Percentiles rank a stretch among this genome's conserved stretches.
Conservation (phyloP, 2,888 invertebrate species). For the Gordius sp. region DNA sequence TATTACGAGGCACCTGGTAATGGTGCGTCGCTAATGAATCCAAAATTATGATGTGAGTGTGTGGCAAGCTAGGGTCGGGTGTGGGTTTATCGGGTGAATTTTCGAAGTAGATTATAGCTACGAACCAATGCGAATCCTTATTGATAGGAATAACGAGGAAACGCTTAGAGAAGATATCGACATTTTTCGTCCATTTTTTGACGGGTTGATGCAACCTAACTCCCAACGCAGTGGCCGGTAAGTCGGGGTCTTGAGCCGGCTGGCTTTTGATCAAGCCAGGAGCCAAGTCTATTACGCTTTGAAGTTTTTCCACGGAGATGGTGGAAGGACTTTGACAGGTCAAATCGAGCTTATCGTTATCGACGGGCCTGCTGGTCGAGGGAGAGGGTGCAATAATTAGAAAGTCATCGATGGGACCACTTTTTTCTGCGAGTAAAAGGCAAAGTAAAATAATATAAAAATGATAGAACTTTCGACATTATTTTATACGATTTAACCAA, state of each 20-base stretch:
- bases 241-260: constrained; percentile 29
- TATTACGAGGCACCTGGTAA: neutral
- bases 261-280: neutral
- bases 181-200: constrained; percentile 80
- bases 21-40: constrained; percentile 43
- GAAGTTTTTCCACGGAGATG: too few relatives aligned
- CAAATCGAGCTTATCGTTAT: too few relatives aligned
- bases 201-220: constrained; percentile 56
- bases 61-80: constrained; percentile 18
- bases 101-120: constrained; percentile 70
- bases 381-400: too few relatives aligned
- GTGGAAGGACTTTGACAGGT: too few relatives aligned
- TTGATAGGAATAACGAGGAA: constrained; percentile 86
- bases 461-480: too few relatives aligned
- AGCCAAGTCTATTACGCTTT: too few relatives aligned
- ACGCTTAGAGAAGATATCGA: constrained; percentile 82
- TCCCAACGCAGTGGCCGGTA: constrained; percentile 41
- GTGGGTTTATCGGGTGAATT: constrained; percentile 35
- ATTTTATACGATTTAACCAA: too few relatives aligned
- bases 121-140: constrained; percentile 43
- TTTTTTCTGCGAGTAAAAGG: too few relatives aligned
- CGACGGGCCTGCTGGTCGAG: too few relatives aligned
- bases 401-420: too few relatives aligned
- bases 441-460: too few relatives aligned
- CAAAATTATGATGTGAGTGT: constrained; percentile 53